Evolutionary conservation across 2,797 vertebrate genomes (phyloP), one percentile per base, ranked within the genome.

Genomic region (Sibirionetta formosa): DNA sequence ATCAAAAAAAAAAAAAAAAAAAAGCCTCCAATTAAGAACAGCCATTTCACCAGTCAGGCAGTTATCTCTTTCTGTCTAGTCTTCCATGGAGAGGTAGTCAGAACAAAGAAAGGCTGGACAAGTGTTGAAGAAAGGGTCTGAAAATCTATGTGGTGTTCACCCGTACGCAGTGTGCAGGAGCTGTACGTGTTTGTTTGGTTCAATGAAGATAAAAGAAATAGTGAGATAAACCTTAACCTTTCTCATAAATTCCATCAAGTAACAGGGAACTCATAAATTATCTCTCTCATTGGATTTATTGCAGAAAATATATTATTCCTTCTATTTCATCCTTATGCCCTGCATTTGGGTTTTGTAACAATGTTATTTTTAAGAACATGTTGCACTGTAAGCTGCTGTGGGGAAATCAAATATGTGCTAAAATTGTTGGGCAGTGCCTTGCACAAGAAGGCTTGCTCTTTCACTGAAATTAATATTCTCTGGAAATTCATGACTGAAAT

Each of bases 1-100:
- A 66, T 53, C 9, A 46, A 88, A 1, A 1, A 5, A 7, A 0
- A 50, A 50, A 82, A 1, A 46, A 86, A 1, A 1, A 5, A 7
- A 0, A 57, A 80, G 1, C 6, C 38, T 88, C 24, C 9, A 35
- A 14, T 31, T 58, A 63, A 26, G 56, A 80, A 26, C 19, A 63
- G 14, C 2, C 4, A 17, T 87, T 93, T 72, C 36, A 58, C 5
- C 11, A n/a, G 68, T 5, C 0, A 1, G 11, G 9, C 8, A 91
- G 42, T 7, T 4, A 56, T 29, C 1, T 51, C 16, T 54, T 75
- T 82, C 44, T 69, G 19, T 69, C 38, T 81, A 46, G 16, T 53
- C 7, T 77, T 88, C 64, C 22, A 6, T 31, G 56, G 11, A 7
- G 35, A 33, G 12, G 14, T 51, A 91, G 7, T 78, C 57, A 87